Percentiles rank a stretch among this genome's conserved stretches.
Evolutionary conservation across 2,797 vertebrate genomes (phyloP).

Genomic region (Orestias chungarensis): DNA sequence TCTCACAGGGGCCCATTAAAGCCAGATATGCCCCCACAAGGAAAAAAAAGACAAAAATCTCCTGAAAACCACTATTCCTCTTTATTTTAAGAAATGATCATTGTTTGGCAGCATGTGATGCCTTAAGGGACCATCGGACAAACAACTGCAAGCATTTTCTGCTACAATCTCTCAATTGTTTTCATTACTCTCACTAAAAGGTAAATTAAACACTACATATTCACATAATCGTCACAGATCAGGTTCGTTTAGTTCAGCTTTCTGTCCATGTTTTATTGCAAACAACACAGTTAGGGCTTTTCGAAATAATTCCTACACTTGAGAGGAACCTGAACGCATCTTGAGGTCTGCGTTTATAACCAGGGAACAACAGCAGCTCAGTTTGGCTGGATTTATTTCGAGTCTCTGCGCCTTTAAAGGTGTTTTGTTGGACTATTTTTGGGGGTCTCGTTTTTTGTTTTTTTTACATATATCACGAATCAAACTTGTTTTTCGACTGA

Average conservation of each 20-base stretch:
- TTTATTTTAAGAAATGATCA: too few relatives aligned
- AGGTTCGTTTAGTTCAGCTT: background rate
- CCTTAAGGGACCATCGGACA: conserved; percentile 31
- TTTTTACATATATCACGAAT: background rate
- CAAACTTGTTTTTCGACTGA: background rate
- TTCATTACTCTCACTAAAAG: background rate
- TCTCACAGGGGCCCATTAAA: too few relatives aligned
- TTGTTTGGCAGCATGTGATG: background rate
- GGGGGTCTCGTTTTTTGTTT: background rate
- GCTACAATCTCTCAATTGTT: background rate
- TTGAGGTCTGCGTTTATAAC: background rate
- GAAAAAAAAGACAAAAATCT: too few relatives aligned
- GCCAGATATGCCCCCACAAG: too few relatives aligned
- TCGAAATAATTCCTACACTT: background rate
- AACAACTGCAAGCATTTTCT: fast-evolving
- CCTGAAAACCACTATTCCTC: too few relatives aligned
- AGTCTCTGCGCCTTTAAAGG: background rate
- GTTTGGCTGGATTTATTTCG: background rate
- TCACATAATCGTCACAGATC: background rate
- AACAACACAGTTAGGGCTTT: background rate
- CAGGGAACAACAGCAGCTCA: background rate
- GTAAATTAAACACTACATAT: background rate
- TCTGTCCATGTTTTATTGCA: background rate
- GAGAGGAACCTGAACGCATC: background rate
- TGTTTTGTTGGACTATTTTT: background rate